A percentile compares a stretch with the other conserved stretches of the same genome.
These are phyloP conservation scores for Nothoprocta perdicaria DNA, from an alignment of 2,113 vertebrate species.

Conservation along the genomic window DNA sequence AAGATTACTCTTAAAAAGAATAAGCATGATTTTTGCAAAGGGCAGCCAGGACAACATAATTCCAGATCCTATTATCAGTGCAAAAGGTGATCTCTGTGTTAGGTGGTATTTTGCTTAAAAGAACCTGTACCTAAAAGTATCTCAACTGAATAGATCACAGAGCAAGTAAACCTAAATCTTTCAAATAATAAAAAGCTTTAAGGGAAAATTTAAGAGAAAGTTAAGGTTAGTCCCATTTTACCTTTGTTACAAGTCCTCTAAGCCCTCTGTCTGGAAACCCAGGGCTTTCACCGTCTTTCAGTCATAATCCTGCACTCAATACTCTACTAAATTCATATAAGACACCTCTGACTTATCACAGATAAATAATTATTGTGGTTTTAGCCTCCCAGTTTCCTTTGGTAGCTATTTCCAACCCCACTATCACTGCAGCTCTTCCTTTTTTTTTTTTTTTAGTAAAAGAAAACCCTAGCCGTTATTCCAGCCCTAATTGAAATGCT, in stretches of 20 bases:
- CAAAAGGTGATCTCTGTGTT: not conserved
- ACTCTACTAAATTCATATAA: not conserved
- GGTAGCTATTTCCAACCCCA: not conserved
- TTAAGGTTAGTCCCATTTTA: not conserved
- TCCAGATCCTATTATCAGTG: not conserved
- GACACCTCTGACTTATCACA: not conserved
- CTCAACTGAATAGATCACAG: not conserved
- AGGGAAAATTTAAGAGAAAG: not conserved
- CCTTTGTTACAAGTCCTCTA: not conserved
- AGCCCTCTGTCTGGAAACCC: not conserved
- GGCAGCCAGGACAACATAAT: not conserved
- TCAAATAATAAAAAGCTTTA: not conserved
- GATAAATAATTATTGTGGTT: not conserved
- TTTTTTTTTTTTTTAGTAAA: not conserved
- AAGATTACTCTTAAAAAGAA: not conserved
- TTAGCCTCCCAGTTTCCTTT: not conserved
- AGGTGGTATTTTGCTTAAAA: not conserved
- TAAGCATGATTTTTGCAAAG: not conserved
- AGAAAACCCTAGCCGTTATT: not conserved
- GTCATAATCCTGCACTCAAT: not conserved
- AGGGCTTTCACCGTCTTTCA: not conserved
- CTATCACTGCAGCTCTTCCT: not conserved
- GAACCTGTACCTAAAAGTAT: too few species aligned
- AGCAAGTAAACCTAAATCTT: not conserved
- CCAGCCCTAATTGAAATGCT: not conserved